Evolutionary conservation across 2,113 vertebrate species (phyloP).

Genomic region (Coptodon bakossiorum): DNA sequence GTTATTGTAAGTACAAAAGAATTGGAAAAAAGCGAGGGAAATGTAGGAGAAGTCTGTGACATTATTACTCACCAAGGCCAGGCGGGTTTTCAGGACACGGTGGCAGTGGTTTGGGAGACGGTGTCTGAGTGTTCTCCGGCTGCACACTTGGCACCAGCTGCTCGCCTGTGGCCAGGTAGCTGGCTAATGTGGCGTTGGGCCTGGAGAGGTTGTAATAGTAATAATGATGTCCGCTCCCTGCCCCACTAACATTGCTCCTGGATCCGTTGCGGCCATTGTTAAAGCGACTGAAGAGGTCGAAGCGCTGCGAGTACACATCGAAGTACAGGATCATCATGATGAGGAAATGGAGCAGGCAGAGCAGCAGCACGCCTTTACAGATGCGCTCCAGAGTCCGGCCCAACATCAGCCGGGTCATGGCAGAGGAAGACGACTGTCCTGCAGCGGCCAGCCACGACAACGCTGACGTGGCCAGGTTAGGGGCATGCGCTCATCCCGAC

Average conservation of each 20-base stretch:
- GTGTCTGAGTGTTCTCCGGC: conserved; percentile 75
- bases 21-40: neutral
- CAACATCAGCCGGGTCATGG: conserved; percentile 99
- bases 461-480: conserved; percentile 31
- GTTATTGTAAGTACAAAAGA: neutral
- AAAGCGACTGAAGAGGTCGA: conserved; percentile 97
- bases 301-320: conserved; percentile 92
- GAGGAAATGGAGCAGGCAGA: conserved; percentile 95
- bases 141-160: conserved; percentile 73
- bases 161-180: conserved; percentile 68
- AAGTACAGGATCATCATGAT: conserved; percentile 99
- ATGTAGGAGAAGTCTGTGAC: neutral
- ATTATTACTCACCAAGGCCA: conserved; percentile 81
- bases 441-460: conserved; percentile 58
- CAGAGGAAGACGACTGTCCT: conserved; percentile 63
- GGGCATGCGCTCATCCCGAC: conserved; percentile 22
- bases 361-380: conserved; percentile 96
- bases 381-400: conserved; percentile 98
- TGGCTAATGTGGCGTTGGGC: conserved; percentile 77
- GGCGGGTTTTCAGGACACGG: conserved; percentile 88
- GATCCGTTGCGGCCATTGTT: conserved; percentile 84
- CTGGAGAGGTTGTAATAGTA: conserved; percentile 81
- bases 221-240: conserved; percentile 66
- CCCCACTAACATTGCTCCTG: conserved; percentile 69
- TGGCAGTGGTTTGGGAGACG: conserved; percentile 80